These are phyloP conservation scores for Apamea epomidion DNA, from an alignment of 2,888 invertebrate genomes.

Conservation along the genomic window DNA sequence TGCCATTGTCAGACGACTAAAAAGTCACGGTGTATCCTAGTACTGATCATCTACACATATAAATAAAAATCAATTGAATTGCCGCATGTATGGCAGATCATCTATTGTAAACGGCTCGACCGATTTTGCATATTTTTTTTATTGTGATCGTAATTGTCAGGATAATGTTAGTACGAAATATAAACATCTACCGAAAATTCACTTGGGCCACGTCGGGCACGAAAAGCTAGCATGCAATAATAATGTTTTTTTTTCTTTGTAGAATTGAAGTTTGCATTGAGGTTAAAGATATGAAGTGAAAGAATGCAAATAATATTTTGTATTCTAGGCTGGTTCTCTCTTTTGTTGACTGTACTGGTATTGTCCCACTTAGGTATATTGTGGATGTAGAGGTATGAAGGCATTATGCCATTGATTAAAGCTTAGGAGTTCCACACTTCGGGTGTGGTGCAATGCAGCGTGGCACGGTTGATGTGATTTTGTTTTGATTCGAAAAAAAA, in stretches of 20 bases:
- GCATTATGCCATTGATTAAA: slow-evolving; percentile 47
- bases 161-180: not conserved
- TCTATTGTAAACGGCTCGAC: no score
- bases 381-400: slow-evolving; percentile 8
- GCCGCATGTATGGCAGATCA: not conserved
- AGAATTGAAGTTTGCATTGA: not conserved
- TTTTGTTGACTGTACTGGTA: slow-evolving; percentile 22
- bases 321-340: not conserved
- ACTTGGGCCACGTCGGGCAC: not conserved
- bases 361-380: not conserved
- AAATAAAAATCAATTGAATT: not conserved
- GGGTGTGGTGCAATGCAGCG: slow-evolving; percentile 2
- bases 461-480: not conserved
- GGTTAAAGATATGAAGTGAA: not conserved
- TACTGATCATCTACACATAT: no score
- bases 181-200: not conserved
- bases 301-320: not conserved
- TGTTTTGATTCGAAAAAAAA: not conserved
- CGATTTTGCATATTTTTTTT: not conserved
- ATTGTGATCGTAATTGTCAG: not conserved
- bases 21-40: no score
- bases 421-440: slow-evolving; percentile 18
- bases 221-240: not conserved
- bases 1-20: no score
- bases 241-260: not conserved